A percentile compares a stretch with the other conserved stretches of the same genome.
Evolutionary conservation across 2,797 vertebrate genomes (phyloP).

Genomic region (Potorous gilbertii): DNA sequence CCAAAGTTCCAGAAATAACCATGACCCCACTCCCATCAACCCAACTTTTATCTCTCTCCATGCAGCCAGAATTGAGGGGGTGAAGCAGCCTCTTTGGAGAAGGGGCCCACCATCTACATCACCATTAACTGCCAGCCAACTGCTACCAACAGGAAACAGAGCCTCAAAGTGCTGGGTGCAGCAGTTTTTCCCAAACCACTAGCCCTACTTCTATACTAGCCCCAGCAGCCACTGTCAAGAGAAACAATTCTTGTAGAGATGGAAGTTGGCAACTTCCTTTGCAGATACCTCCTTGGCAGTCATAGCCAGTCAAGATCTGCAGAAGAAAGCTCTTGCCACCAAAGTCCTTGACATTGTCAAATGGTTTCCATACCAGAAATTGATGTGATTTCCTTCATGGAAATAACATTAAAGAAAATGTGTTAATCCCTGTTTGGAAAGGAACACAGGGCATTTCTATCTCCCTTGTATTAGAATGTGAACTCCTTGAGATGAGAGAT

Average conservation of each 20-base stretch:
- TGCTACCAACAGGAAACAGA: neutral
- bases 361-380: neutral
- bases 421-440: neutral
- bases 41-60: neutral
- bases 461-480: neutral
- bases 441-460: neutral
- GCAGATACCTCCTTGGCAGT: neutral
- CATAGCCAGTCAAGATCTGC: neutral
- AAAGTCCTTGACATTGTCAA: neutral
- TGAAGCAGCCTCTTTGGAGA: neutral
- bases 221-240: neutral
- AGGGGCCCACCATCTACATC: neutral
- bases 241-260: neutral
- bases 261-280: neutral
- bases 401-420: neutral
- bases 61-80: neutral
- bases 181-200: neutral
- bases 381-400: neutral
- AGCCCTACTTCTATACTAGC: neutral
- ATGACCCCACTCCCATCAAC: neutral
- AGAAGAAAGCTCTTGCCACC: neutral
- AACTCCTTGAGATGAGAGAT: neutral
- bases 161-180: neutral
- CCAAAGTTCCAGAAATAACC: neutral
- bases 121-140: neutral